A percentile compares a stretch with the other conserved stretches of the same genome.
Evolutionary conservation across 2,888 invertebrate genomes (phyloP).

Genomic region (Candidula unifasciata): DNA sequence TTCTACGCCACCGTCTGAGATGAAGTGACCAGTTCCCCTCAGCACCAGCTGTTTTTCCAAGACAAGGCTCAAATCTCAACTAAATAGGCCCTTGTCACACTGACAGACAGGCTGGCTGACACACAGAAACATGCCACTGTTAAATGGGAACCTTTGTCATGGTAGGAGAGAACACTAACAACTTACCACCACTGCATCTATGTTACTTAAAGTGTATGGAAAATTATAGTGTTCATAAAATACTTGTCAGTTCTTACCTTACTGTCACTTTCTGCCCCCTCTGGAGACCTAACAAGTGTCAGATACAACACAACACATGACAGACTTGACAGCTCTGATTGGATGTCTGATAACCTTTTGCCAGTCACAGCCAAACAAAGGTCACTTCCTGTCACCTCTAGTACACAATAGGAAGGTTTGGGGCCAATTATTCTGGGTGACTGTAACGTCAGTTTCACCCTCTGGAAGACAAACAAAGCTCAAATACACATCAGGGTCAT

Average conservation of each 20-base stretch:
- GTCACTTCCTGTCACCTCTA: constrained; percentile 52
- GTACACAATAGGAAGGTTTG: constrained; percentile 56
- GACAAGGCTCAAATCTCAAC: too few species aligned
- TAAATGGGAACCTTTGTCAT: too few species aligned
- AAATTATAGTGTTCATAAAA: neutral
- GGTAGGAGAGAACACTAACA: too few species aligned
- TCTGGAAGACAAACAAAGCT: constrained; percentile 31
- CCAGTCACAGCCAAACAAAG: constrained; percentile 54
- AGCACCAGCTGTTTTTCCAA: too few species aligned
- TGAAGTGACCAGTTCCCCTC: too few species aligned
- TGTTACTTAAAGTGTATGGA: neutral
- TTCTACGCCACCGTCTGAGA: too few species aligned
- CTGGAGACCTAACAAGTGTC: constrained; percentile 63
- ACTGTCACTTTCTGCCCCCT: constrained; percentile 56
- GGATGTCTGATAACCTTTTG: constrained; percentile 45
- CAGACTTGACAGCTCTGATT: constrained; percentile 55
- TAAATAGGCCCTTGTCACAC: too few species aligned
- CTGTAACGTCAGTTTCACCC: constrained; percentile 68
- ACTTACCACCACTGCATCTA: neutral
- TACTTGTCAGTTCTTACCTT: constrained; percentile 41
- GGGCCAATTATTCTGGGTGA: constrained; percentile 71
- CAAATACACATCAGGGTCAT: neutral
- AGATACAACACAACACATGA: constrained; percentile 68
- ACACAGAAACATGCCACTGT: too few species aligned
- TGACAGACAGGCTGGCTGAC: too few species aligned